Evolutionary conservation across 2,888 invertebrate genomes (phyloP).

Genomic region (Harpalus rufipes): DNA sequence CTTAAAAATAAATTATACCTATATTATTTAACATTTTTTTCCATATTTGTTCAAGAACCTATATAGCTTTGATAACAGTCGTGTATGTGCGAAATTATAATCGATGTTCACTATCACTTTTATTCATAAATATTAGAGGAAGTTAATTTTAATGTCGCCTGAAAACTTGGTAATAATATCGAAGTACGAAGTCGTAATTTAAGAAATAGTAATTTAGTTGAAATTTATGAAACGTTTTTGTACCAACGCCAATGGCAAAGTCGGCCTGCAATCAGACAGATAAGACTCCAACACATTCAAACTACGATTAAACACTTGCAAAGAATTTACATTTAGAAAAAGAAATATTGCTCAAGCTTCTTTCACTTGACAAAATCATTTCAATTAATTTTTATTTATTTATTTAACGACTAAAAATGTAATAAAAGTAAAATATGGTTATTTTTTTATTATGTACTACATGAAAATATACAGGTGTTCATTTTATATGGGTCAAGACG

Average conservation of each 20-base stretch:
- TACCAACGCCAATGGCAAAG: neutral
- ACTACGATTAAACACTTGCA: slow-evolving; percentile 5
- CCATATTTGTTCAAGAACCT: no score
- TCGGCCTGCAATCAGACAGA: neutral
- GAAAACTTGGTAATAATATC: neutral
- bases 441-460: no score
- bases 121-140: neutral
- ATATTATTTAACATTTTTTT: no score
- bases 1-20: no score
- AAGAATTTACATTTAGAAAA: slow-evolving; percentile 4
- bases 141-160: neutral
- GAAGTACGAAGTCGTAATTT: neutral
- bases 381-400: neutral
- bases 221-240: neutral
- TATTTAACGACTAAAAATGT: no score
- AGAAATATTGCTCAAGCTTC: neutral
- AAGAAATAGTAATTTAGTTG: neutral
- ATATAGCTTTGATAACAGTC: no score
- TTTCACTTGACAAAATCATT: neutral
- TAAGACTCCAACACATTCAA: slow-evolving; percentile 1
- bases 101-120: neutral
- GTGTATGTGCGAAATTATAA: no score
- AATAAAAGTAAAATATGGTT: no score
- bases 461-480: no score
- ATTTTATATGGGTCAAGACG: no score